Evolutionary conservation across 2,113 vertebrate species (phyloP).

Genomic region (Plecotus auritus): DNA sequence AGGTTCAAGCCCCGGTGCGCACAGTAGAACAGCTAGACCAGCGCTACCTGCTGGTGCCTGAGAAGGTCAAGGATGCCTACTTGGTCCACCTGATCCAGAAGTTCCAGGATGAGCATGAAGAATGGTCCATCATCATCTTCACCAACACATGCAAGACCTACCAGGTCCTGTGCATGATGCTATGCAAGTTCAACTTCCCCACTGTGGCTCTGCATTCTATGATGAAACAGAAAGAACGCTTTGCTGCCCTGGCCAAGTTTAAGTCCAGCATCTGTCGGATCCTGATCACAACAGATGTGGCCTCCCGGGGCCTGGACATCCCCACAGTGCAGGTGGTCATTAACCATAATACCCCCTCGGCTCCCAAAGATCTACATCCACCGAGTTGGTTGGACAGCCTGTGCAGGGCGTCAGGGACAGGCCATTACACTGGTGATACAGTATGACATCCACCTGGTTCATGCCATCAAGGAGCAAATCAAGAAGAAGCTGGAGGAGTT

Average conservation of each 20-base stretch:
- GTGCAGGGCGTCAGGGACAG: constrained; percentile 90
- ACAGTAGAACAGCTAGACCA: constrained; percentile 94
- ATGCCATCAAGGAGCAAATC: constrained; percentile 90
- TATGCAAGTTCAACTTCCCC: constrained; percentile 89
- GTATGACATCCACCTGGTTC: constrained; percentile 96
- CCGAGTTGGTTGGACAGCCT: constrained; percentile 92
- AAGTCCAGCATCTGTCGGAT: constrained; percentile 96
- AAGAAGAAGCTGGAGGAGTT: constrained; percentile 89
- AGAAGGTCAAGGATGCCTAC: constrained; percentile 93
- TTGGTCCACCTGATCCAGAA: constrained; percentile 93
- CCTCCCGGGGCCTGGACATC: constrained; percentile 94
- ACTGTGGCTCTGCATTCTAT: constrained; percentile 93
- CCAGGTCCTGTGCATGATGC: constrained; percentile 96
- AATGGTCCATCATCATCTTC: constrained; percentile 96
- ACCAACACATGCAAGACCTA: constrained; percentile 97
- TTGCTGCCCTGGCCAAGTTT: constrained; percentile 94
- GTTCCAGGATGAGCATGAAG: constrained; percentile 90
- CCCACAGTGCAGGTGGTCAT: constrained; percentile 95
- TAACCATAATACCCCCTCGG: constrained; percentile 94
- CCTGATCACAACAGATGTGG: constrained; percentile 94
- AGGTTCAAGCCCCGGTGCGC: constrained; percentile 87
- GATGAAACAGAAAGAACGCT: constrained; percentile 98
- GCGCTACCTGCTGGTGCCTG: constrained; percentile 91
- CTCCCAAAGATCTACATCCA: constrained; percentile 97
- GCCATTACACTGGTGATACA: constrained; percentile 95